Base-by-base conservation (phyloP, 2,888 invertebrate genomes). In the Harpagoxenus sublaevis region DNA sequence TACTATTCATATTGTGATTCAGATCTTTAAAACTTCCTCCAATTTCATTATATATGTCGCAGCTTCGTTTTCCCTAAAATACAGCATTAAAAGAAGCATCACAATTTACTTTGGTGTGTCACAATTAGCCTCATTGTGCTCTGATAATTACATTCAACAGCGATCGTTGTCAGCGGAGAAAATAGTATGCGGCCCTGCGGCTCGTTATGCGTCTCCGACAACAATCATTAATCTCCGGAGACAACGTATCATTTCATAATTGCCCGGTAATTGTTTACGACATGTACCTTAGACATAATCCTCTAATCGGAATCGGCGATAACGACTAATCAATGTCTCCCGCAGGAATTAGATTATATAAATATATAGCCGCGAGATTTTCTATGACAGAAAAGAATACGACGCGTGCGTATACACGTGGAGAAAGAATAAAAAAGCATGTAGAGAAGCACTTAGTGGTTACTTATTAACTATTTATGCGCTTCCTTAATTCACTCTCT, bases 201-300 rank as follows among this genome's bases (percentile, higher is more conserved):
- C 68, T 68, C 42, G 55, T 68, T 55, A 55, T 66, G 53, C 2
- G 77, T 68, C n/a, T 42, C 42, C 55, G 78, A 42, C 78, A 74
- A 31, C 15, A 68, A 68, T 68, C 55, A 68, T 78, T 68, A 68
- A 78, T 78, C 31, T 78, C 45, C 1, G 31, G 31, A 45, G 68
- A 68, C 68, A 68, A n/a, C 55, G 68, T 68, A 78, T 78, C 31
- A 78, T 77, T 66, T 77, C 42, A 66, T 78, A 78, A 68, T 78
- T 78, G 55, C 12, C 31, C 31, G 18, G 28, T 78, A 78, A 66
- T 66, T 66, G 31, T 77, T 77, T 77, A 53, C 28, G 42, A 66
- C 66, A 66, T 18, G 8, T 62, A 35, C 9, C 2, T n/a, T 39
- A 23, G 23, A 10, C n/a, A 18, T 35, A 53, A 77, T 51, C 15